Conservation (phyloP, 2,113 vertebrate genomes). For the Spermophilus dauricus region DNA sequence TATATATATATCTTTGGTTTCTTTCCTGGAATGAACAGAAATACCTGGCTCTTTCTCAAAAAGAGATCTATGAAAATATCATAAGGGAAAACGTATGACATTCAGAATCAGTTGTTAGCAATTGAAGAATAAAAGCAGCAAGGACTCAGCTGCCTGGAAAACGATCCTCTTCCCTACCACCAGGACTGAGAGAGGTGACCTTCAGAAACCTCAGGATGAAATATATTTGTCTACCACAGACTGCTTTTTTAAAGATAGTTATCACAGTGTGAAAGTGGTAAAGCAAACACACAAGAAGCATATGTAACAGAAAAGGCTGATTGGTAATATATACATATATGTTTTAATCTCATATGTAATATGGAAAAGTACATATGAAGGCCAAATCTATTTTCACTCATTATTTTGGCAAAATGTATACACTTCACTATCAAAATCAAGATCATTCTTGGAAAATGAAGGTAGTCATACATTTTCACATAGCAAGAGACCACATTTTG, state of each 20-base stretch:
- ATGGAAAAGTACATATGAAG: slow-evolving; percentile 28
- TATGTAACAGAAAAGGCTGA: background rate
- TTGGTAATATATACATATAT: background rate
- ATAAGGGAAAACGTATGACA: background rate
- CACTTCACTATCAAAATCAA: background rate
- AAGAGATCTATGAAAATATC: background rate
- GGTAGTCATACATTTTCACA: background rate
- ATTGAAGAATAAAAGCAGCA: background rate
- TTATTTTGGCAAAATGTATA: background rate
- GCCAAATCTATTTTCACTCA: background rate
- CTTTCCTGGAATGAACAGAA: background rate
- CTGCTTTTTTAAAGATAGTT: background rate
- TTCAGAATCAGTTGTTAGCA: background rate
- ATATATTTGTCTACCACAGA: background rate
- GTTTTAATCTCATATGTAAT: background rate
- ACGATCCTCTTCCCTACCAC: background rate
- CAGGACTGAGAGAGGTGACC: background rate
- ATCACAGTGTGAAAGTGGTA: background rate
- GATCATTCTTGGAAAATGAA: background rate
- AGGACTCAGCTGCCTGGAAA: background rate
- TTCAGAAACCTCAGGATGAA: background rate
- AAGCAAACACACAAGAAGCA: background rate
- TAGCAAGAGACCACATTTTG: background rate
- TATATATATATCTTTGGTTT: background rate
- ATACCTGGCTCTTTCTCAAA: slow-evolving; percentile 4